Conservation (phyloP, 2,797 vertebrate genomes). For the Pelodytes ibericus region DNA sequence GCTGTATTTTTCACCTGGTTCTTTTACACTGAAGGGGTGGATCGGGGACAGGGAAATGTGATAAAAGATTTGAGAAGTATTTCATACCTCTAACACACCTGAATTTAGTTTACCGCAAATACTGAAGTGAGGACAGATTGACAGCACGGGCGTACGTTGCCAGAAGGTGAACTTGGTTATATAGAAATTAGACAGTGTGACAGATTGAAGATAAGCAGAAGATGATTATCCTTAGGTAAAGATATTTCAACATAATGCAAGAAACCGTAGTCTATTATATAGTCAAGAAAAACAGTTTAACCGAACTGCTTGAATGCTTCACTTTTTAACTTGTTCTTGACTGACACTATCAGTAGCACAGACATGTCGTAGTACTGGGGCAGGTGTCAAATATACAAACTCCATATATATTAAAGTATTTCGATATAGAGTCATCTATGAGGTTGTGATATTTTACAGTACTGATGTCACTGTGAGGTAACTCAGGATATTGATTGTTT, state of each 20-base stretch:
- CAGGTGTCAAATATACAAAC: constrained; percentile 72
- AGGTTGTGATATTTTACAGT: constrained; percentile 48
- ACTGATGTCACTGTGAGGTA: no score
- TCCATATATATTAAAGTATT: constrained; percentile 68
- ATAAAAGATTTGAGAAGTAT: constrained; percentile 36
- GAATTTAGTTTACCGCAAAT: constrained; percentile 72
- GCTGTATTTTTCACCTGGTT: not conserved
- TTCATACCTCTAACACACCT: constrained; percentile 69
- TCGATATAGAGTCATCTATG: constrained; percentile 59
- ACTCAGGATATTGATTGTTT: no score
- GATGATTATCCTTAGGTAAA: constrained; percentile 76
- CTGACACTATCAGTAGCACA: constrained; percentile 57
- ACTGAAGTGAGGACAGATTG: constrained; percentile 77
- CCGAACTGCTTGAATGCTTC: constrained; percentile 60
- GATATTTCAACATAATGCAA: constrained; percentile 77
- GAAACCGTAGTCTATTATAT: constrained; percentile 68
- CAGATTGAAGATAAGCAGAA: constrained; percentile 76
- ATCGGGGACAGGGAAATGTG: not conserved
- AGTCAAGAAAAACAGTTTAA: constrained; percentile 67
- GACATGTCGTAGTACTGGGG: constrained; percentile 70
- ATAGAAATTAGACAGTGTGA: constrained; percentile 78
- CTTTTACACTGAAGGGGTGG: not conserved
- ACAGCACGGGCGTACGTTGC: constrained; percentile 75
- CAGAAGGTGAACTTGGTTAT: constrained; percentile 78
- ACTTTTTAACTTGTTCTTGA: constrained; percentile 62